phyloP scores from a whole-genome alignment of 2,888 invertebrate genomes.

The Disparrhopalites patrizii region DNA sequence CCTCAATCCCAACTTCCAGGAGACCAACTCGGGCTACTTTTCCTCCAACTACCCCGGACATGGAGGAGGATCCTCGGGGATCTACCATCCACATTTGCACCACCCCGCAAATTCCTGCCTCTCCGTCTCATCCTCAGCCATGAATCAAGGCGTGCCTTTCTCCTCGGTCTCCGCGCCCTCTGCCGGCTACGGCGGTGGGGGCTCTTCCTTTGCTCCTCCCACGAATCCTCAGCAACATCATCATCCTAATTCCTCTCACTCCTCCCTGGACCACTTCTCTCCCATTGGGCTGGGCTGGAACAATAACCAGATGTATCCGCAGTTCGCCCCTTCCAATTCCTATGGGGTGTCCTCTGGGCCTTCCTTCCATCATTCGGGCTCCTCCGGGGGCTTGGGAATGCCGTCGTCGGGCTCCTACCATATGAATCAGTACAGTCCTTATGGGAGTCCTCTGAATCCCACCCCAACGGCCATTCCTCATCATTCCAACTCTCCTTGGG shows the following conservation, averaged over 20 bases:
- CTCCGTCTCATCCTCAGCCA: too few relatives aligned
- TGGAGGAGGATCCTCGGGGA: conserved; percentile 14
- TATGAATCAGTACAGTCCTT: conserved; percentile 41
- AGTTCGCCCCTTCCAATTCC: not conserved
- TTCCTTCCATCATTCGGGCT: not conserved
- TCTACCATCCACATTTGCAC: conserved; percentile 45
- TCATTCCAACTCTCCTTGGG: not conserved
- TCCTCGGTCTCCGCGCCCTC: conserved; percentile 28
- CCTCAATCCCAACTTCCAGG: not conserved
- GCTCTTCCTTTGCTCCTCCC: not conserved
- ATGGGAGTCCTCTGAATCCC: not conserved
- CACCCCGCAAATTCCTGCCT: conserved; percentile 37
- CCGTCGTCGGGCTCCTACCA: conserved; percentile 50
- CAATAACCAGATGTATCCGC: not conserved
- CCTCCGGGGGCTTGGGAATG: not conserved
- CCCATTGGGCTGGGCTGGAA: too few relatives aligned
- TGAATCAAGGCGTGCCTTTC: conserved; percentile 37
- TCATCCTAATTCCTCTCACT: not conserved
- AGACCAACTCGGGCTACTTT: not conserved
- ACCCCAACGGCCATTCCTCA: not conserved
- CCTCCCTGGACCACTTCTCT: conserved; percentile 27
- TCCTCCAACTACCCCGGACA: conserved; percentile 29
- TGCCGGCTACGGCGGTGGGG: conserved; percentile 7
- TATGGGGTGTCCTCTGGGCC: not conserved
- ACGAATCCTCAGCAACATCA: conserved; percentile 18